Evolutionary conservation across 2,888 invertebrate species (phyloP), one percentile per base, ranked within the genome.

Genomic region (Arctia plantaginis): DNA sequence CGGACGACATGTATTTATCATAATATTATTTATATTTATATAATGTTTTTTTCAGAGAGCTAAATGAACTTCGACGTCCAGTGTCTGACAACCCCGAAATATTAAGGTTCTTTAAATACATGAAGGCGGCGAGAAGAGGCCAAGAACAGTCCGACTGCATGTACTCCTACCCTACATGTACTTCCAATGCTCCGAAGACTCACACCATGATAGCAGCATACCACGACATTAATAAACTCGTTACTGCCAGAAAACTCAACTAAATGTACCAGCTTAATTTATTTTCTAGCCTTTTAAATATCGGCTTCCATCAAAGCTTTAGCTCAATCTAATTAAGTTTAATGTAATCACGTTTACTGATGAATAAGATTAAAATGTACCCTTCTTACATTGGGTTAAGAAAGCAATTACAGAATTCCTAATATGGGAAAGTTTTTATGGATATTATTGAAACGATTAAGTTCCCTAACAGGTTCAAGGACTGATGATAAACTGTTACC

Each of bases 161-260:
- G 84, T 92, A 96, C n/a, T 94, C 96, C 0, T 97, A 98, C 89
- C 96, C 83, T 0, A 96, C 96, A 3, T 98, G 98, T 90, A 95
- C 96, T 1, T 89, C 94, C 0, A 96, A 97, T 69, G 96, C 97
- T 0, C 96, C 97, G 41, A 97, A 97, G 67, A 96, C 97, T 69
- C 98, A 98, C 76, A 98, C 98, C 27, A 98, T 98, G 98, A 96
- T 98, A 70, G 97, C 98, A 44, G 98, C 98, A 0, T 98, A 97
- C 92, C 97, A 98, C 85, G 98, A 98, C 85, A 98, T 98, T 84
- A 98, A 98, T 89, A 98, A 98, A 93, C 96, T 98, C 80, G 98
- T 98, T 0, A 97, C 97, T 77, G 98, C 98, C 13, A 96, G 98
- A 80, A 98, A 97, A 86, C 85, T 97, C 10, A 78, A 83, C 47